A percentile compares a stretch with the other conserved stretches of the same genome.
Evolutionary conservation across 2,797 vertebrate species (phyloP).

Genomic region (Cuniculus paca): DNA sequence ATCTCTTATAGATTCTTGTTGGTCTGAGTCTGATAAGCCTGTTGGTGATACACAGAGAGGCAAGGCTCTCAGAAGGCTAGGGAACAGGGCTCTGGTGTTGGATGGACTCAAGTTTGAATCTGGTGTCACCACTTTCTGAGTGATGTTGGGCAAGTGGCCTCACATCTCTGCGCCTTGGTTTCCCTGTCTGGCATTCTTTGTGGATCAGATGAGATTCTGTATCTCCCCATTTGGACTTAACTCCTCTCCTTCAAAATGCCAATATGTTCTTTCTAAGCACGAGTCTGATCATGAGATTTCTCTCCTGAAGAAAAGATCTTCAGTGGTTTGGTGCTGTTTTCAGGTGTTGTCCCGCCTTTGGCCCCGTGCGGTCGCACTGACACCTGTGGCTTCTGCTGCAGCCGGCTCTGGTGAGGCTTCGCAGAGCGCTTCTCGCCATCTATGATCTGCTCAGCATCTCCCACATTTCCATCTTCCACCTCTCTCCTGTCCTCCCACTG

Average conservation of each 20-base stretch:
- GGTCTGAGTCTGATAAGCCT: neutral
- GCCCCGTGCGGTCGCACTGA: fast-evolving
- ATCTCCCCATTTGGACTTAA: neutral
- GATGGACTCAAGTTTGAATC: neutral
- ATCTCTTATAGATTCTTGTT: neutral
- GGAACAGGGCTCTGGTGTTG: neutral
- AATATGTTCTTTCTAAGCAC: neutral
- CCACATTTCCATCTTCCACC: neutral
- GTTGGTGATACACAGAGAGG: neutral
- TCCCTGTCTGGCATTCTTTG: neutral
- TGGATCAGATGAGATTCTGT: neutral
- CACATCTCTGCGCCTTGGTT: neutral
- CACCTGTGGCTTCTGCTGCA: neutral
- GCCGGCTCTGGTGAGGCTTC: neutral
- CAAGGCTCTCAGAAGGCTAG: fast-evolving
- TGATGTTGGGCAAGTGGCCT: neutral
- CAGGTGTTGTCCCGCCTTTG: neutral
- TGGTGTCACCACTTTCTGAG: neutral
- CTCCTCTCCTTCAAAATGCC: neutral
- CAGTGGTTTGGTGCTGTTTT: neutral
- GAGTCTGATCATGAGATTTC: neutral
- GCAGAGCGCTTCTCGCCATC: neutral
- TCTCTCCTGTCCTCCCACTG: neutral
- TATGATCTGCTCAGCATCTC: neutral
- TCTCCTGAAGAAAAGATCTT: neutral